Percentiles rank a stretch among this genome's conserved stretches.
phyloP scores from a whole-genome alignment of 2,797 vertebrate species.

The Picus viridis region DNA sequence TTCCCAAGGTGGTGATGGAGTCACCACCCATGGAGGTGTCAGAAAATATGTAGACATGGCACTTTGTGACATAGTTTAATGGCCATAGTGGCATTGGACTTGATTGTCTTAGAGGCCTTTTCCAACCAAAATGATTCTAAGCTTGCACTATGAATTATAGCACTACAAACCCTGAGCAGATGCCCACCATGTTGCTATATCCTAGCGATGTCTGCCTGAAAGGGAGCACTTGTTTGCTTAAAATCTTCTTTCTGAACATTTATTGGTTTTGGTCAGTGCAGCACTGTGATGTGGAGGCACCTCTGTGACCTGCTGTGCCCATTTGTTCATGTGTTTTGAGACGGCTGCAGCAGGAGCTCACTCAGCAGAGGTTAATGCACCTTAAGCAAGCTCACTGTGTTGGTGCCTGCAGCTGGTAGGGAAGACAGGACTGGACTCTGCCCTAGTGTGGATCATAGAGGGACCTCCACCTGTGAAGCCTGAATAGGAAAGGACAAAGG shows the following conservation, averaged over 20 bases:
- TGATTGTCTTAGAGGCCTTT: too few species aligned
- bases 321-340: neutral
- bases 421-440: neutral
- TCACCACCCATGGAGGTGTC: too few species aligned
- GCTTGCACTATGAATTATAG: neutral
- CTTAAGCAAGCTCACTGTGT: accelerated
- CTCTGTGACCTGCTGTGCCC: neutral
- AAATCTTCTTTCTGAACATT: neutral
- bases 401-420: accelerated
- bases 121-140: too few species aligned
- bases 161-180: neutral
- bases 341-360: neutral
- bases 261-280: neutral
- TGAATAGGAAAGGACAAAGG: neutral
- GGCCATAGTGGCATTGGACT: too few species aligned
- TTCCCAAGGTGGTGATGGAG: too few species aligned
- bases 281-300: accelerated
- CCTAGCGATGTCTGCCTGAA: neutral
- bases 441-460: neutral
- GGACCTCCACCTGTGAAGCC: neutral
- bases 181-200: neutral
- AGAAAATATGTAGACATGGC: too few species aligned
- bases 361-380: neutral
- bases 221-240: neutral
- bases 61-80: too few species aligned